These are phyloP conservation scores for Poecilia velifera DNA, from an alignment of 2,797 vertebrate species.

Conservation along the genomic window DNA sequence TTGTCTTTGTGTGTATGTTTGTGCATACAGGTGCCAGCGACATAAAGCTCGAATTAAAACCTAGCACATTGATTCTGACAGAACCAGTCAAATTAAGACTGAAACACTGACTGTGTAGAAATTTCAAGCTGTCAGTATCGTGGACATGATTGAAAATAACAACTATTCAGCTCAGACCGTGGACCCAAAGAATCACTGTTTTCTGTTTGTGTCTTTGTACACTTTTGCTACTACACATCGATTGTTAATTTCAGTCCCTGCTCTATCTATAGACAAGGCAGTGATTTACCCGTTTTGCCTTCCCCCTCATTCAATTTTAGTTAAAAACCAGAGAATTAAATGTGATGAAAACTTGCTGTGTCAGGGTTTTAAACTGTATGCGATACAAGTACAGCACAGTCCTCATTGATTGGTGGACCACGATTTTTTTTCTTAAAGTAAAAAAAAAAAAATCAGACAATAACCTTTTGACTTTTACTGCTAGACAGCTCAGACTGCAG, in stretches of 20 bases:
- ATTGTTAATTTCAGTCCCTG: constrained; percentile 49
- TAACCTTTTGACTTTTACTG: constrained; percentile 17
- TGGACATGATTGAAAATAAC: constrained; percentile 48
- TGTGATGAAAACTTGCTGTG: constrained; percentile 34
- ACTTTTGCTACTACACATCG: constrained; percentile 8
- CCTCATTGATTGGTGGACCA: not conserved
- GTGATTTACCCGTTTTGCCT: constrained; percentile 40
- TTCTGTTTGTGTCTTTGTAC: constrained; percentile 3
- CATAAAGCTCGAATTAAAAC: constrained; percentile 57
- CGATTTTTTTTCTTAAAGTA: not conserved
- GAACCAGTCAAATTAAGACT: constrained; percentile 54
- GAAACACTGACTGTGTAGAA: constrained; percentile 21
- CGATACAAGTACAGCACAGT: not conserved
- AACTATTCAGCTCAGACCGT: too few species aligned
- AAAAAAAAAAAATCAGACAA: not conserved
- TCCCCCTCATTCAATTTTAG: constrained; percentile 36
- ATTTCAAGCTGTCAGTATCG: constrained; percentile 46
- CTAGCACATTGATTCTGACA: constrained; percentile 51
- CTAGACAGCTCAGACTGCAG: constrained; percentile 12
- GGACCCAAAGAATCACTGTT: constrained; percentile 27
- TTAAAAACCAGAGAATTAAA: constrained; percentile 44
- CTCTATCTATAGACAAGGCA: constrained; percentile 40
- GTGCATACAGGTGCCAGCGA: constrained; percentile 47
- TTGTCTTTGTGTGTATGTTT: not conserved
- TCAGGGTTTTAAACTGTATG: constrained; percentile 11